Evolutionary conservation across 2,797 vertebrate species (phyloP), one percentile per base, ranked within the genome.

Genomic region (Falco biarmicus): DNA sequence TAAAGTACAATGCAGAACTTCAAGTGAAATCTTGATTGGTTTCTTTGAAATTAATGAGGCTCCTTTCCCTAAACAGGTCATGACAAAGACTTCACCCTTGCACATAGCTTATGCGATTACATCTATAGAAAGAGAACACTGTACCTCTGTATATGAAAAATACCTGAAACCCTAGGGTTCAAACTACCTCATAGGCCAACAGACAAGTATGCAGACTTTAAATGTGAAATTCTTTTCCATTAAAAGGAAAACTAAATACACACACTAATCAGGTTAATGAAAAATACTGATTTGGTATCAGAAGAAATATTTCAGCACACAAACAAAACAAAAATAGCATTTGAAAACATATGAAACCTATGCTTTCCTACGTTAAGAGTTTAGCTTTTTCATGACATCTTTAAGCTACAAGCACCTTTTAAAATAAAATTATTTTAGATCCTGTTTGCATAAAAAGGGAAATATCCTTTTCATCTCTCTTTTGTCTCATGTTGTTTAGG

Each of bases 121-220:
- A 75, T 13, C 18, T 13, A 20, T 0, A n/a, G 3, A 70, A 8
- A 64, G 5, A 59, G n/a, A 76, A 77, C 5, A 37, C 0, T 25
- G 29, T 11, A 82, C 3, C 28, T 63, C 50, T 68, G 19, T 64
- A 41, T 2, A 45, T 7, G 19, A 94, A 73, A 29, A 29, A 26
- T n/a, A 79, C 22, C 17, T 3, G 5, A 80, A 48, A 68, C 2
- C 14, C 17, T 11, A 61, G 59, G 37, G 51, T 31, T 77, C 50
- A 59, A 87, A 59, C 14, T 77, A 39, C 43, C 18, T 77, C 51
- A 50, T 0, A 87, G n/a, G 25, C 41, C 41, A 89, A 84, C 53
- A 70, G 18, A 24, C 11, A 81, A 78, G 45, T 70, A 83, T n/a
- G 16, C 15, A 17, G 2, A 82, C 6, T 22, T 84, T 64, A 79